Conservation (phyloP, 2,113 vertebrate genomes). For the Muntiacus reevesi region DNA sequence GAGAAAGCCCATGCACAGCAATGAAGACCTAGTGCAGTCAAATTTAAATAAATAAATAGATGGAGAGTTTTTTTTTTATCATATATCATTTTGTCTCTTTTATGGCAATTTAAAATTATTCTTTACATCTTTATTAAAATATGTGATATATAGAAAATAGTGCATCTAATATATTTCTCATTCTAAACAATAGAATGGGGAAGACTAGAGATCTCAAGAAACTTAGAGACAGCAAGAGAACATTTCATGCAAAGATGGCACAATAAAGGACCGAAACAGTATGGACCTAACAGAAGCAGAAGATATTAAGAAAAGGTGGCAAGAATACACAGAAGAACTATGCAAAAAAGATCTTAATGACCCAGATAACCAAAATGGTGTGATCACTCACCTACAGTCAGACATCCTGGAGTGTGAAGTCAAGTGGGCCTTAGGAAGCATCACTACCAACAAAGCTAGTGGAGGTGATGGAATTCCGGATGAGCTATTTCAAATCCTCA, state of each 20-base stretch:
- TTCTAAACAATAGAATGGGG: not conserved
- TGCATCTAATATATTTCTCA: not conserved
- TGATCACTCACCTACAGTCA: not conserved
- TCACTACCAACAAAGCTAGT: not conserved
- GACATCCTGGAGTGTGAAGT: not conserved
- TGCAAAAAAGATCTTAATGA: not conserved
- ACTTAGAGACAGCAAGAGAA: not conserved
- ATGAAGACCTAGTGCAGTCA: not conserved
- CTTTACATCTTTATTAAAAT: not conserved
- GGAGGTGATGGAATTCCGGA: not conserved
- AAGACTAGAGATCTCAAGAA: not conserved
- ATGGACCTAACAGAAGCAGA: not conserved
- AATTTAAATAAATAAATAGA: not conserved
- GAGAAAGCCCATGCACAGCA: not conserved
- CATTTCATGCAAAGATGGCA: not conserved
- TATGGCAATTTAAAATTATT: not conserved
- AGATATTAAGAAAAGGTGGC: not conserved
- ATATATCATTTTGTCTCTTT: not conserved
- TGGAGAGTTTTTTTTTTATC: not conserved
- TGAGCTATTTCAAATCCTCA: not conserved
- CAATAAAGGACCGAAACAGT: not conserved
- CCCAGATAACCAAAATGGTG: not conserved
- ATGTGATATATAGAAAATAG: not conserved
- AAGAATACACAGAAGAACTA: not conserved
- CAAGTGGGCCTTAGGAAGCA: not conserved